Percentiles rank a stretch among this genome's conserved stretches.
Conservation (phyloP, 2,888 invertebrate species). For the Lysandra bellargus region DNA sequence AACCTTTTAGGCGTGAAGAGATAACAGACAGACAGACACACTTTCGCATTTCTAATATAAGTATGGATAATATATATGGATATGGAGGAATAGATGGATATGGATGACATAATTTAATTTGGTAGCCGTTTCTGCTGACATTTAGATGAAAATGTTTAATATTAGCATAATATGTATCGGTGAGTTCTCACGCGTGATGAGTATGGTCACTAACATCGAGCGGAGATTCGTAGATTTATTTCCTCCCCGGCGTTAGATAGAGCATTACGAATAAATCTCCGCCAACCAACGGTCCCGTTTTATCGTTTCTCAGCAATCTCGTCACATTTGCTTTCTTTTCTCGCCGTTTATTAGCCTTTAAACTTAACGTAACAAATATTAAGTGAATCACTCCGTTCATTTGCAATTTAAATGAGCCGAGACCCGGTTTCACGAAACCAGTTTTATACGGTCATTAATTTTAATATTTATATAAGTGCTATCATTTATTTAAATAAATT, state of each 20-base stretch:
- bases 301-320: conserved; percentile 18
- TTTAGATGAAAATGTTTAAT: neutral
- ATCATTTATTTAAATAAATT: conserved; percentile 28
- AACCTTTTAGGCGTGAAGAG: no score
- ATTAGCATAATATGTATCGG: neutral
- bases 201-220: neutral
- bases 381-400: conserved; percentile 27
- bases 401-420: conserved; percentile 20
- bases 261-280: conserved; percentile 25
- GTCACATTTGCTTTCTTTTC: conserved; percentile 27
- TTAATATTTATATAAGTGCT: conserved; percentile 30
- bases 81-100: no score
- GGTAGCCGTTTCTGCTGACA: neutral
- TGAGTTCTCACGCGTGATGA: neutral
- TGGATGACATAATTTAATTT: neutral
- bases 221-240: conserved; percentile 22
- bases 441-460: conserved; percentile 27
- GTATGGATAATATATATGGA: no score
- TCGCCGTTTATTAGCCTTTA: conserved; percentile 24
- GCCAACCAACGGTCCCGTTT: conserved; percentile 27
- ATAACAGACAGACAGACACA: no score
- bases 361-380: conserved; percentile 26
- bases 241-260: conserved; percentile 10
- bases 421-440: conserved; percentile 27
- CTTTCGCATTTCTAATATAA: no score